Evolutionary conservation across 2,113 vertebrate species (phyloP).

Genomic region (Maccullochella peelii): DNA sequence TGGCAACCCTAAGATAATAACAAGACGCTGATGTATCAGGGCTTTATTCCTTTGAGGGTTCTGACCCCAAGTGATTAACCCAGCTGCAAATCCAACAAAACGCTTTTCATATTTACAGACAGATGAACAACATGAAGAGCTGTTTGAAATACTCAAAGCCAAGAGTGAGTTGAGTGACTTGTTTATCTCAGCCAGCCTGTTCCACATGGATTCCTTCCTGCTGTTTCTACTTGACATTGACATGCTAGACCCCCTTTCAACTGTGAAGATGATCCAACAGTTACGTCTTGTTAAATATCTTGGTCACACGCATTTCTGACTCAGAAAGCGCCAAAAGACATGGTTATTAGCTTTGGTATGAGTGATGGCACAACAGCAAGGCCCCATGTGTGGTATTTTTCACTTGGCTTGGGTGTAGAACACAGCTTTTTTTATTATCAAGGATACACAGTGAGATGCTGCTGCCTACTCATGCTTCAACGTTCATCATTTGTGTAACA

Average conservation of each 20-base stretch:
- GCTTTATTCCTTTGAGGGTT: not conserved
- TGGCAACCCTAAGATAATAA: no score
- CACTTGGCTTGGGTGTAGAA: not conserved
- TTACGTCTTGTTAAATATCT: not conserved
- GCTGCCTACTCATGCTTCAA: not conserved
- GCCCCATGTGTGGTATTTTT: conserved; percentile 6
- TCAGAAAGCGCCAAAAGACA: not conserved
- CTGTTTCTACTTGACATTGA: conserved; percentile 19
- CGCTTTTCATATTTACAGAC: not conserved
- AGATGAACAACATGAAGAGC: not conserved
- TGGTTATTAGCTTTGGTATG: not conserved
- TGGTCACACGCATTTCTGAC: not conserved
- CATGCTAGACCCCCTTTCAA: not conserved
- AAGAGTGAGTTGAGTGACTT: not conserved
- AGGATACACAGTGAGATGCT: not conserved
- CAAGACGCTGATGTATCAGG: not conserved
- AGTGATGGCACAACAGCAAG: not conserved
- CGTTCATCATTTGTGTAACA: not conserved
- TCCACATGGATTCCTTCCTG: conserved; percentile 10
- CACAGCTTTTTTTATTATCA: not conserved
- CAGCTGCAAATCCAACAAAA: not conserved
- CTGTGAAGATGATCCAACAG: conserved; percentile 7
- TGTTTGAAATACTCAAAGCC: not conserved
- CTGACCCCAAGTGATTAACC: not conserved
- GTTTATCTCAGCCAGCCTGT: not conserved